These are phyloP conservation scores for Popillia japonica DNA, from an alignment of 1,140 invertebrate species.

Conservation along the genomic window DNA sequence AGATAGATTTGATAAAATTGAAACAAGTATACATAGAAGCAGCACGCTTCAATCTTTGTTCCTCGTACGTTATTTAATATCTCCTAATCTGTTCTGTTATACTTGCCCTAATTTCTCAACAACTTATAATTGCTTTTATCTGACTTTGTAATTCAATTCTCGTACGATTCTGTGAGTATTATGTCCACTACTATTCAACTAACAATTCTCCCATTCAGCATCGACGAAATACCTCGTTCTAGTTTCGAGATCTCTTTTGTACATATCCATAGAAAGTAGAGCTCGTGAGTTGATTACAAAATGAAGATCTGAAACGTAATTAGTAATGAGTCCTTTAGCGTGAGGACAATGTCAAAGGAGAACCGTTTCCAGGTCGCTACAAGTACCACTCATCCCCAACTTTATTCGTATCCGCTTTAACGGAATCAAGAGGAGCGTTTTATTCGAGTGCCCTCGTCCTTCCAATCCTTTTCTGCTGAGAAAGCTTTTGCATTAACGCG, in stretches of 20 bases:
- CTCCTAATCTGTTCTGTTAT: no score
- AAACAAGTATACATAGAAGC: no score
- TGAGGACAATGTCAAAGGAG: not conserved
- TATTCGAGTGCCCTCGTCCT: not conserved
- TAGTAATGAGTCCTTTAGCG: constrained; percentile 4
- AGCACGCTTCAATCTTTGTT: no score
- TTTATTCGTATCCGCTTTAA: not conserved
- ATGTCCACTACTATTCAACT: no score
- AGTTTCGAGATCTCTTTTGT: not conserved
- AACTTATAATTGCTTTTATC: no score
- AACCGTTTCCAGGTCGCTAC: not conserved
- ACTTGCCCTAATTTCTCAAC: no score
- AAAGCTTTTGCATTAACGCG: not conserved
- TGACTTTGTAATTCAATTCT: no score
- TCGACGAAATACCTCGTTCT: not conserved
- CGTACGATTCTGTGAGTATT: no score
- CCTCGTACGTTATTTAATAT: no score
- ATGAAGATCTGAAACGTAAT: not conserved
- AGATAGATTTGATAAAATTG: no score
- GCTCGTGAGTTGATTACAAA: not conserved
- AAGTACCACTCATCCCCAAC: not conserved
- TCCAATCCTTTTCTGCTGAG: not conserved
- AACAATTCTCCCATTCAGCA: no score
- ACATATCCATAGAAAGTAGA: not conserved
- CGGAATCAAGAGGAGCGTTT: constrained; percentile 8